These are phyloP conservation scores for Ochropleura plecta DNA, from an alignment of 2,888 invertebrate species.

Conservation along the genomic window DNA sequence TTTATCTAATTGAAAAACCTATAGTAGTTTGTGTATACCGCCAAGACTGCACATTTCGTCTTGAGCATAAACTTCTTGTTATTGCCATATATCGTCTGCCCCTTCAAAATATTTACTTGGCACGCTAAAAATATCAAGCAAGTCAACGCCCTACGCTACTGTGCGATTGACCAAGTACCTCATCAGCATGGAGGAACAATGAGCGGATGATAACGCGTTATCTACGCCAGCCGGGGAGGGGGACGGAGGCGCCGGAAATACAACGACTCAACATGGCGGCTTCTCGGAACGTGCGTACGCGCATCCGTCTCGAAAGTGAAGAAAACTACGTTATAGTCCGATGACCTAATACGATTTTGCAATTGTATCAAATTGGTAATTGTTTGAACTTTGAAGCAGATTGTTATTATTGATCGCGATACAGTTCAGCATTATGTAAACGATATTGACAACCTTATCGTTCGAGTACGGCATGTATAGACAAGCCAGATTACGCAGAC, in stretches of 20 bases:
- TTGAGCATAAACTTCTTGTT: constrained; percentile 28
- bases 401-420: constrained; percentile 38
- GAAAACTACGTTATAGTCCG: constrained; percentile 66
- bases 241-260: constrained; percentile 83
- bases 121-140: constrained; percentile 77
- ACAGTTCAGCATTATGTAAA: constrained; percentile 51
- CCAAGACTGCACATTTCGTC: constrained; percentile 21
- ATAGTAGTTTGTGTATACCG: constrained; percentile 20
- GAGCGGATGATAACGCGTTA: constrained; percentile 89
- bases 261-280: constrained; percentile 78
- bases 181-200: constrained; percentile 87
- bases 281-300: constrained; percentile 79
- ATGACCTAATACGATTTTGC: constrained; percentile 58
- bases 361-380: constrained; percentile 37
- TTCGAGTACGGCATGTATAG: constrained; percentile 40
- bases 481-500: constrained; percentile 50
- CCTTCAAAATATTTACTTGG: constrained; percentile 68
- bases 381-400: constrained; percentile 37
- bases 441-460: constrained; percentile 62
- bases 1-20: constrained; percentile 5
- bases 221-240: constrained; percentile 77
- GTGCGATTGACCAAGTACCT: constrained; percentile 79
- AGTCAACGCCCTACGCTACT: constrained; percentile 83
- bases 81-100: constrained; percentile 35
- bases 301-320: constrained; percentile 73